Percentiles rank a stretch among this genome's conserved stretches.
Evolutionary conservation across 92 coral and sea anemone species (phyloP).

Genomic region (Palythoa caribaeorum): DNA sequence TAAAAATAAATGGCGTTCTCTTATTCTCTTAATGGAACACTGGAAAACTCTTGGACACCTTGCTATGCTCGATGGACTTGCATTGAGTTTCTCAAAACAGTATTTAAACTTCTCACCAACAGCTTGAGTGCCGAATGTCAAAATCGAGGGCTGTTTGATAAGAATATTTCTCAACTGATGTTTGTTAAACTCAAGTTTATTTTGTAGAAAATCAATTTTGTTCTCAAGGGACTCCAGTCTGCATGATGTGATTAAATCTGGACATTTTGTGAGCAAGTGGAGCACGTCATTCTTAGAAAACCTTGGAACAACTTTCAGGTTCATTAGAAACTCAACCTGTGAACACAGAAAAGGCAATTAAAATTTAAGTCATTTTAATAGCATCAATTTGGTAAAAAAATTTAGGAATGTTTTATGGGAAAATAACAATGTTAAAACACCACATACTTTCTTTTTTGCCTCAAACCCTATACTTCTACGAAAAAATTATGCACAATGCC

Average conservation of each 20-base stretch:
- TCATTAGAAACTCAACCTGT: slow-evolving; percentile 76
- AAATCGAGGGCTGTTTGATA: slow-evolving; percentile 89
- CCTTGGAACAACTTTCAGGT: slow-evolving; percentile 77
- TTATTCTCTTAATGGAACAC: slow-evolving; percentile 86
- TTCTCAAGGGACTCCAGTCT: slow-evolving; percentile 68
- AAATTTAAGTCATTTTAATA: neutral
- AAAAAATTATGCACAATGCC: neutral
- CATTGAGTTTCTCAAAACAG: slow-evolving; percentile 78
- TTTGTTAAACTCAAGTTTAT: slow-evolving; percentile 87
- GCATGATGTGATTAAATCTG: slow-evolving; percentile 83
- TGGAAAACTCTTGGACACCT: slow-evolving; percentile 94
- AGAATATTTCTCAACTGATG: slow-evolving; percentile 88
- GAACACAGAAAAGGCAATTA: neutral
- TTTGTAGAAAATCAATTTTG: slow-evolving; percentile 76
- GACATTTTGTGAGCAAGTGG: slow-evolving; percentile 91
- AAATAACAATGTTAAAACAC: too few relatives aligned
- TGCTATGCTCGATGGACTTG: slow-evolving; percentile 86
- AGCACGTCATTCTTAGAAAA: slow-evolving; percentile 84
- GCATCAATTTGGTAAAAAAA: too few relatives aligned
- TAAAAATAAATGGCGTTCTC: slow-evolving; percentile 84
- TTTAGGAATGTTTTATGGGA: too few relatives aligned
- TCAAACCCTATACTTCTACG: neutral
- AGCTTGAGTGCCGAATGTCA: slow-evolving; percentile 85
- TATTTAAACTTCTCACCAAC: slow-evolving; percentile 83
- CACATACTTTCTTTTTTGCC: neutral